Conservation (phyloP, 1,140 invertebrate genomes). For the Drosophila nannoptera region DNA sequence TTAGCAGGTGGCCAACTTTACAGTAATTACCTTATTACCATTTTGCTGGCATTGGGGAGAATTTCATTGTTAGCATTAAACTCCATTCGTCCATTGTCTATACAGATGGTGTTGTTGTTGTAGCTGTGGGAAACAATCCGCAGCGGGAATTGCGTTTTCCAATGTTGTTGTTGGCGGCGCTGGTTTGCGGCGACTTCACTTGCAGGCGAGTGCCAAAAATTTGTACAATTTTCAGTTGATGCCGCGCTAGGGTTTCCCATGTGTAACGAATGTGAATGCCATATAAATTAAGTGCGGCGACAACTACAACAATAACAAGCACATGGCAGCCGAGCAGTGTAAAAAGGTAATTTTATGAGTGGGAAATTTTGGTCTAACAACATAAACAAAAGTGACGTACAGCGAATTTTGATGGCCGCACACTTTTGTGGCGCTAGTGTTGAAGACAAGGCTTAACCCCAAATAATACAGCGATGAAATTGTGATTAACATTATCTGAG, state of each 20-base stretch:
- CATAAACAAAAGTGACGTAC: constrained; percentile 12
- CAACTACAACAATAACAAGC: constrained; percentile 58
- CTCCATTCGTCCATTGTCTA: constrained; percentile 40
- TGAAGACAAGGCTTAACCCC: constrained; percentile 30
- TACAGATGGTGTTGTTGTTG: constrained; percentile 28
- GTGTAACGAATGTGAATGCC: constrained; percentile 62
- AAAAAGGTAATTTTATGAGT: constrained; percentile 72
- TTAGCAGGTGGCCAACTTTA: constrained; percentile 44
- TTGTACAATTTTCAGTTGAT: constrained; percentile 59
- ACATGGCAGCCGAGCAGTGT: constrained; percentile 69
- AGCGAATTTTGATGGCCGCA: constrained; percentile 28
- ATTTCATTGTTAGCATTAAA: constrained; percentile 66
- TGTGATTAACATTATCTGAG: constrained; percentile 48
- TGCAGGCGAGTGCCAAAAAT: constrained; percentile 67
- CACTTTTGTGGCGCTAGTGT: constrained; percentile 29
- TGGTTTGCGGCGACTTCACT: constrained; percentile 26
- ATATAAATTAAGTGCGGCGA: constrained; percentile 74
- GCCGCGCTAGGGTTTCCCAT: constrained; percentile 14
- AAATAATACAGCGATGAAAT: constrained; percentile 47
- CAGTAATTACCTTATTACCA: constrained; percentile 65
- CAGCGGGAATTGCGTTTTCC: constrained; percentile 28
- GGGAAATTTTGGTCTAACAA: constrained; percentile 43
- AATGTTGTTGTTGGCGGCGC: constrained; percentile 14
- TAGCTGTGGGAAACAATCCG: constrained; percentile 26
- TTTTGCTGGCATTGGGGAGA: constrained; percentile 54